Base-by-base conservation (phyloP, 2,113 vertebrate species). In the Perca schrenkii region DNA sequence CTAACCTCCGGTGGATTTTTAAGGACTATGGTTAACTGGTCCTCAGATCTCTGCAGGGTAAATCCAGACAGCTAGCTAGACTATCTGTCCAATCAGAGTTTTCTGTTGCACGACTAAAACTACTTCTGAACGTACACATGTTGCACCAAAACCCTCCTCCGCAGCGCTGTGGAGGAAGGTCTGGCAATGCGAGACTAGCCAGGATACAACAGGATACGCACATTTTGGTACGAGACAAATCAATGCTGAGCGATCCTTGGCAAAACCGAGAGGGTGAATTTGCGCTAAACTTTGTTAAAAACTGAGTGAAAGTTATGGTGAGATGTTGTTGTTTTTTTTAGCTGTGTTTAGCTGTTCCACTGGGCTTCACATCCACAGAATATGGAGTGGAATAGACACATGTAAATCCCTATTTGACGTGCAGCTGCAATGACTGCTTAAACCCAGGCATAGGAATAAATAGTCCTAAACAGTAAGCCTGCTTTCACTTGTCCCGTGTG, bases 341-440 rank as follows among this genome's bases (percentile, higher is more conserved):
- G 25, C 16, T 52, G 21, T 53, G 49, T 81, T 72, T 67, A 19
- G 81, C 68, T 52, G 50, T 31, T 60, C 15, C 46, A 46, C 31
- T 47, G 65, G 47, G 70, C 75, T 22, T 36, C 28, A 56, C 28
- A 53, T 64, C 47, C 21, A 22, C 21, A 34, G 4, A 49, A 31
- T 4, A 7, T 3, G 34, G 3, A 46, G 58, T 6, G 34, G 12
- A 69, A 15, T n/a, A 2, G 7, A 36, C 6, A 8, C 4, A 40
- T 7, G 6, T 4, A 62, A 8, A 11, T 57, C 22, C 4, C 2
- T 36, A 2, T 36, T 31, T 47, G 46, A 58, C 12, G 62, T 17
- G 2, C 56, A 60, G 60, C 63, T 75, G 12, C 19, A 4, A 16
- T 46, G 15, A 22, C 13, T 25, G 36, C 40, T n/a, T n/a, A 14